Percentiles rank a stretch among this genome's conserved stretches.
Evolutionary conservation across 2,113 vertebrate species (phyloP).

Genomic region (Nothoprocta pentlandii): DNA sequence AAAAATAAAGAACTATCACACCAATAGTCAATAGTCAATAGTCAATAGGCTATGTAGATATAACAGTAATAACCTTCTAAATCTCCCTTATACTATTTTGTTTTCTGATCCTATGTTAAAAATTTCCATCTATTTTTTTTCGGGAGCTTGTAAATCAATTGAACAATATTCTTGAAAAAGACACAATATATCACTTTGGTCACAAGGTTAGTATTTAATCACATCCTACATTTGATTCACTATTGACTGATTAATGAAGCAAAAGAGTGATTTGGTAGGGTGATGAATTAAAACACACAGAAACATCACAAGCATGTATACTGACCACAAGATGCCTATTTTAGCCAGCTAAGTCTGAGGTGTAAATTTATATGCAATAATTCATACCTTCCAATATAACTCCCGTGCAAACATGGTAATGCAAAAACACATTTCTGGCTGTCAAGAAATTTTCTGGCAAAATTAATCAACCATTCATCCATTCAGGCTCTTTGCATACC

Average conservation of each 20-base stretch:
- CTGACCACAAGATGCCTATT: constrained; percentile 69
- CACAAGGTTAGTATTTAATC: constrained; percentile 71
- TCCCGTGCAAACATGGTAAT: constrained; percentile 93
- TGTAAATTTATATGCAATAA: constrained; percentile 91
- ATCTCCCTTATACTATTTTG: not conserved
- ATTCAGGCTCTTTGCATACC: constrained; percentile 99
- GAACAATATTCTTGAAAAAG: constrained; percentile 63
- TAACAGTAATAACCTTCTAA: not conserved
- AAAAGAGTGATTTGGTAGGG: constrained; percentile 26
- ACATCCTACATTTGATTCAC: constrained; percentile 59
- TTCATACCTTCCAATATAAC: constrained; percentile 86
- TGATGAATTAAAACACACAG: constrained; percentile 59
- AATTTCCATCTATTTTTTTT: constrained; percentile 24
- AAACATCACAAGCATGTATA: constrained; percentile 54
- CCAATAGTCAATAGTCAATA: not conserved
- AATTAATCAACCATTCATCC: constrained; percentile 99
- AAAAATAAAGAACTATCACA: not conserved
- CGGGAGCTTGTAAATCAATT: constrained; percentile 45
- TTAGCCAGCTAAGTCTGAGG: constrained; percentile 88
- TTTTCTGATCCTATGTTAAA: constrained; percentile 37
- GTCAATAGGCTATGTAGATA: not conserved
- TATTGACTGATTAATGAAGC: constrained; percentile 61
- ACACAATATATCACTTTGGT: constrained; percentile 25
- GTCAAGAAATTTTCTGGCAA: constrained; percentile 96
- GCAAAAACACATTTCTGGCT: constrained; percentile 97